Base-by-base conservation (phyloP, 2,888 invertebrate species). In the Tipula confusa region DNA sequence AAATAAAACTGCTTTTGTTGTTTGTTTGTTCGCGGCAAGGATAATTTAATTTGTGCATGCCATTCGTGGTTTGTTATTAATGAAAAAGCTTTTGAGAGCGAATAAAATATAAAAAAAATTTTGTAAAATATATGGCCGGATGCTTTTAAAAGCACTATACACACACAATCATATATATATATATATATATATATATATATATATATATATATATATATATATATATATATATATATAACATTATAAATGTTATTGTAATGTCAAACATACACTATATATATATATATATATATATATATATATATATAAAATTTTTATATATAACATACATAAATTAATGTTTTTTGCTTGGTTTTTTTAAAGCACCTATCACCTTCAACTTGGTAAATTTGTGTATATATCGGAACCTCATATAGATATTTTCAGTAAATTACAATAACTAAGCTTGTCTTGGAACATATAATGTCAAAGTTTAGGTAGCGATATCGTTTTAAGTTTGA, bases 121-220 rank as follows among this genome's bases (percentile, higher is more conserved):
- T 64, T 64, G 64, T 24, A 64, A 64, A 64, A 64, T 64, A 64
- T 64, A 24, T 64, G 24, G 64, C 64, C 64, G 64, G 64, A 64
- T 64, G 64, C 64, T 64, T 64, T 64, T 64, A 64, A 64, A 64
- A 24, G 64, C 64, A 64, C 43, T 15, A 9, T 4, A 64, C 64
- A 64, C 24, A 64, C 18, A 64, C 18, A 64, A 43, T 15, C 5
- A 43, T 43, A 24, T 1, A 64, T 43, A 24, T 24, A 24, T 11
- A 24, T 64, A n/a, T n/a, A 64, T 24, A 9, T 18, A 24, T 13
- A 64, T 9, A 64, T 7, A 9, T 64, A 24, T 11, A 24, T 38
- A 43, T 15, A 43, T 64, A n/a, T 24, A 18, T 43, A 5, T 18
- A 6, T 15, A 5, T 43, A 15, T 15, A 15, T 43, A 15, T 11